These are phyloP conservation scores for Agrotis clavis DNA, from an alignment of 2,888 invertebrate species.

Conservation along the genomic window DNA sequence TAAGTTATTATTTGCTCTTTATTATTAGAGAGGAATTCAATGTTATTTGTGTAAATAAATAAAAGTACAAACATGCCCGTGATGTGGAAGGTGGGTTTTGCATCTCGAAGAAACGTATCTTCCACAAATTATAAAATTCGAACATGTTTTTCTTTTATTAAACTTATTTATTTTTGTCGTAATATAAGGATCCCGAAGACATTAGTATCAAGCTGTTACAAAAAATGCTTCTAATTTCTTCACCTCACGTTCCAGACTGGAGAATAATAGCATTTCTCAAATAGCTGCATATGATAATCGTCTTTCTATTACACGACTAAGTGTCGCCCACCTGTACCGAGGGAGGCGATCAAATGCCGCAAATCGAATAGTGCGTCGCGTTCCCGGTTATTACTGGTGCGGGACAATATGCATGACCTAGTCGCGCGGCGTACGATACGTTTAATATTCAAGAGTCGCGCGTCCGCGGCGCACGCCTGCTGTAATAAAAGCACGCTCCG, in stretches of 20 bases:
- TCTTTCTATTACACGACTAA: conserved; percentile 23
- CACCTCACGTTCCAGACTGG: conserved; percentile 1
- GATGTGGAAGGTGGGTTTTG: no score
- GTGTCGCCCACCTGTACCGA: conserved; percentile 38
- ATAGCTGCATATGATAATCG: conserved; percentile 18
- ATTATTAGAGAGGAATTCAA: neutral
- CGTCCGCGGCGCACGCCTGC: conserved; percentile 84
- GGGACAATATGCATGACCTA: conserved; percentile 88
- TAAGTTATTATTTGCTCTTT: conserved; percentile 13
- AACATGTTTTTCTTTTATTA: neutral
- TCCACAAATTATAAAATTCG: neutral
- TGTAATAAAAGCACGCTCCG: conserved; percentile 90
- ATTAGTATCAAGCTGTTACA: neutral
- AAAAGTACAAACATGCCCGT: neutral
- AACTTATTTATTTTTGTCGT: neutral
- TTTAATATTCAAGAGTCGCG: conserved; percentile 89
- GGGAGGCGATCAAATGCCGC: conserved; percentile 54
- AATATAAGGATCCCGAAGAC: neutral
- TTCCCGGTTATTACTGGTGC: conserved; percentile 78
- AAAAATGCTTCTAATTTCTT: neutral
- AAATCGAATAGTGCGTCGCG: conserved; percentile 76
- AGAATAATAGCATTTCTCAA: conserved; percentile 10
- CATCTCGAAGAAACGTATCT: neutral
- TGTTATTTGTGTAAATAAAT: neutral
- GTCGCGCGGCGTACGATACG: conserved; percentile 74